Evolutionary conservation across 2,797 vertebrate species (phyloP).

Genomic region (Florisuga fusca): DNA sequence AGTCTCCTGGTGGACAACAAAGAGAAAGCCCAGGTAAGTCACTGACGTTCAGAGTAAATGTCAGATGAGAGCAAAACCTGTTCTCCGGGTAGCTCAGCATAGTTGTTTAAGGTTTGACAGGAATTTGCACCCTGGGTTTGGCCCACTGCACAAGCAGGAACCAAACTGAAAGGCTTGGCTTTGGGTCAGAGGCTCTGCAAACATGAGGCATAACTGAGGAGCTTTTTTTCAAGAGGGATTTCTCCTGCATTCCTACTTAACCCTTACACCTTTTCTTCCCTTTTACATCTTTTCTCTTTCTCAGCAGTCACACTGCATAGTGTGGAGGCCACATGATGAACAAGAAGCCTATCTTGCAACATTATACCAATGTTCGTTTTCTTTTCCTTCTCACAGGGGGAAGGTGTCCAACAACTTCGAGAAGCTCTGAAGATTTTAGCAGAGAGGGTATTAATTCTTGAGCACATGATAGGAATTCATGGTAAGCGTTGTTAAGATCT

Average conservation of each 20-base stretch:
- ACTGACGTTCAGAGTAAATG: background rate
- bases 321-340: background rate
- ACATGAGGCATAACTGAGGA: background rate
- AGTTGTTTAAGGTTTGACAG: background rate
- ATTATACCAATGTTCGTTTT: background rate
- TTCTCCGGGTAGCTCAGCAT: background rate
- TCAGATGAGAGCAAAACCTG: background rate
- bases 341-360: background rate
- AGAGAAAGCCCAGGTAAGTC: background rate
- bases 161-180: background rate
- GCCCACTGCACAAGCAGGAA: background rate
- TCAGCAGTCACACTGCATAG: background rate
- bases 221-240: background rate
- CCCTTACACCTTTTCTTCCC: background rate
- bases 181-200: background rate
- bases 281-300: background rate
- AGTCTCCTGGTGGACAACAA: background rate
- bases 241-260: background rate
- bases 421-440: slow-evolving; percentile 98
- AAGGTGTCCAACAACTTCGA: slow-evolving; percentile 91
- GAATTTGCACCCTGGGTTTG: background rate
- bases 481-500: slow-evolving; percentile 76
- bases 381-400: slow-evolving; percentile 78
- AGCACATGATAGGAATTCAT: slow-evolving; percentile 97
- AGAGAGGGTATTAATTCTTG: slow-evolving; percentile 94